Percentiles rank a stretch among this genome's conserved stretches.
These are phyloP conservation scores for Entomobrya proxima DNA, from an alignment of 2,888 invertebrate species.

Conservation along the genomic window DNA sequence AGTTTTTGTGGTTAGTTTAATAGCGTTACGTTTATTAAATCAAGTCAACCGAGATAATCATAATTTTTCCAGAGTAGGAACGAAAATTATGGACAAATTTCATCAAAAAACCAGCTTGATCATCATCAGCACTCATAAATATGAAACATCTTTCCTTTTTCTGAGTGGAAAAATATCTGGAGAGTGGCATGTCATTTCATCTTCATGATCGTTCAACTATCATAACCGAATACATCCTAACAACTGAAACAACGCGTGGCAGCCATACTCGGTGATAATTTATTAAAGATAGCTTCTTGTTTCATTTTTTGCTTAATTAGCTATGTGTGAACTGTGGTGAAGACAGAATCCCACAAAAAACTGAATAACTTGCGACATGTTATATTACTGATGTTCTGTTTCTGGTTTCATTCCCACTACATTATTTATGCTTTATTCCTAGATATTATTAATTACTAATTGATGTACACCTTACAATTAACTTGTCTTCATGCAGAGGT, in stretches of 20 bases:
- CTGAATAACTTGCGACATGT: not conserved
- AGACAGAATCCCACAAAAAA: constrained; percentile 11
- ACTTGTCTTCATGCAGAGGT: too few species aligned
- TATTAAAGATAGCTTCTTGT: not conserved
- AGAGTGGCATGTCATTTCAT: constrained; percentile 12
- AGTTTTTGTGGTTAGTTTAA: constrained; percentile 15
- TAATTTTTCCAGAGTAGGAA: constrained; percentile 5
- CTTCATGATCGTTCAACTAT: not conserved
- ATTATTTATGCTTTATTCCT: too few species aligned
- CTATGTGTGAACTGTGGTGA: constrained; percentile 48
- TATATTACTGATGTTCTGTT: not conserved
- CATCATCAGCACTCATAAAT: not conserved
- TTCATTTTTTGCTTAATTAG: constrained; percentile 2
- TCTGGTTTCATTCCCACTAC: not conserved
- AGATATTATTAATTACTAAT: too few species aligned
- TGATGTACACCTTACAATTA: too few species aligned
- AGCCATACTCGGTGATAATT: not conserved
- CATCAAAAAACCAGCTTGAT: not conserved
- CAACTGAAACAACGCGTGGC: not conserved
- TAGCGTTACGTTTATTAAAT: not conserved
- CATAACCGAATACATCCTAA: not conserved
- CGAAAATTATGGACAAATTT: constrained; percentile 12
- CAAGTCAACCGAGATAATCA: not conserved
- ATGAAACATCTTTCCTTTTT: not conserved
- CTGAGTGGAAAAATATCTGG: not conserved